Percentiles rank a stretch among this genome's conserved stretches.
phyloP scores from a whole-genome alignment of 1,140 invertebrate species.

The Trachymyrmex septentrionalis region DNA sequence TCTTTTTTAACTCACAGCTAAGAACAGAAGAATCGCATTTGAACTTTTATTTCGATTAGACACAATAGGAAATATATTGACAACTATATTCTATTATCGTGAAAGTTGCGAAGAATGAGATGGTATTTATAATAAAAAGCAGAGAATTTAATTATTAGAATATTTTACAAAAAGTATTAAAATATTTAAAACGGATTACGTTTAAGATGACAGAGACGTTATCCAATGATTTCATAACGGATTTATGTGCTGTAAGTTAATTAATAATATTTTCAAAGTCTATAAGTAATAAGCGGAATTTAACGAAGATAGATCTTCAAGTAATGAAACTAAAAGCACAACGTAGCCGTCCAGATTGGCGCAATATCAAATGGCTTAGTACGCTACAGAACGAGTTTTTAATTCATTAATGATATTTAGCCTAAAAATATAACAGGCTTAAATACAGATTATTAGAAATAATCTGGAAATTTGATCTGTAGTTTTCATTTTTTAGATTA shows the following conservation, averaged over 20 bases:
- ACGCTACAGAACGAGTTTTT: conserved; percentile 60
- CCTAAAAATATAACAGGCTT: conserved; percentile 11
- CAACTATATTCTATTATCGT: not conserved
- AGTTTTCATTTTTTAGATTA: not conserved
- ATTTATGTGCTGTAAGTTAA: not conserved
- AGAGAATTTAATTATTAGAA: conserved; percentile 5
- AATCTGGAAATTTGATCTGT: conserved; percentile 32
- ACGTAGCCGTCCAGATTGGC: conserved; percentile 22
- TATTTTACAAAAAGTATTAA: not conserved
- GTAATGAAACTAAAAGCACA: conserved; percentile 31
- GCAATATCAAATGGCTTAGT: conserved; percentile 38
- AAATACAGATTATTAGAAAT: conserved; percentile 30
- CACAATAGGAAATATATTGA: conserved; percentile 25
- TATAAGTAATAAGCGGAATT: conserved; percentile 9
- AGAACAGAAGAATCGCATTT: conserved; percentile 73
- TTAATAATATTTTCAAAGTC: conserved; percentile 11
- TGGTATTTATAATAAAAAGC: not conserved
- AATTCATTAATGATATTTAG: conserved; percentile 55
- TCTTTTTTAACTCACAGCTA: conserved; percentile 73
- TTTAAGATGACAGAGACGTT: not conserved
- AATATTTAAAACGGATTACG: not conserved
- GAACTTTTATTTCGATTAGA: conserved; percentile 68
- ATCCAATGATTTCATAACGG: not conserved
- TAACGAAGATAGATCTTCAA: conserved; percentile 23
- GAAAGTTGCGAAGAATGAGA: not conserved